Conservation (phyloP, 2,888 invertebrate genomes). For the Cryptocheilus praepositus region DNA sequence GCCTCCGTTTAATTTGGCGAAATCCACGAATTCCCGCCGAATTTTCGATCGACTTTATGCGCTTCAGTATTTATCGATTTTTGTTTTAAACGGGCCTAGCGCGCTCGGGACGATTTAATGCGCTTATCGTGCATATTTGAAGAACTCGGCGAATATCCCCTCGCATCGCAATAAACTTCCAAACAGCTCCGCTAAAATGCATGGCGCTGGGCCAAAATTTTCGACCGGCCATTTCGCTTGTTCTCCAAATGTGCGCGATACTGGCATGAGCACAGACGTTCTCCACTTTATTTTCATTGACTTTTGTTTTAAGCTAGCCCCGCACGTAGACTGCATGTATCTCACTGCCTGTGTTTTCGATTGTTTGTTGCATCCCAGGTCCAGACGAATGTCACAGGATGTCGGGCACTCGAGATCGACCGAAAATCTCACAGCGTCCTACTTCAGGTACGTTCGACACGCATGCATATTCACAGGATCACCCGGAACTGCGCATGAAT, state of each 20-base stretch:
- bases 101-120: too few species aligned
- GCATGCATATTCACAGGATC: background rate
- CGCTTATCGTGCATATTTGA: too few species aligned
- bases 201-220: background rate
- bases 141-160: too few species aligned
- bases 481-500: too few species aligned
- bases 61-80: too few species aligned
- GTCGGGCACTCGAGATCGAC: constrained; percentile 74
- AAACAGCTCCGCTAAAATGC: too few species aligned
- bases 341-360: constrained; percentile 56
- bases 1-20: too few species aligned
- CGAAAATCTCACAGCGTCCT: constrained; percentile 67
- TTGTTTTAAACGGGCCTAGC: too few species aligned
- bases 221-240: background rate
- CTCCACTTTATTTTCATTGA: constrained; percentile 6
- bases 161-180: too few species aligned
- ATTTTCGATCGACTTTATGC: too few species aligned
- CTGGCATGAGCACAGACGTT: background rate
- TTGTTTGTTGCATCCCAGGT: constrained; percentile 82
- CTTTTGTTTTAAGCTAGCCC: constrained; percentile 39
- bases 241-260: background rate
- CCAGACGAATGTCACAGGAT: constrained; percentile 92
- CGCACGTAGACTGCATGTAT: constrained; percentile 62
- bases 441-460: constrained; percentile 69
- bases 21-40: too few species aligned